Conservation (phyloP, 2,888 invertebrate species). For the Pachydiplax longipennis region DNA sequence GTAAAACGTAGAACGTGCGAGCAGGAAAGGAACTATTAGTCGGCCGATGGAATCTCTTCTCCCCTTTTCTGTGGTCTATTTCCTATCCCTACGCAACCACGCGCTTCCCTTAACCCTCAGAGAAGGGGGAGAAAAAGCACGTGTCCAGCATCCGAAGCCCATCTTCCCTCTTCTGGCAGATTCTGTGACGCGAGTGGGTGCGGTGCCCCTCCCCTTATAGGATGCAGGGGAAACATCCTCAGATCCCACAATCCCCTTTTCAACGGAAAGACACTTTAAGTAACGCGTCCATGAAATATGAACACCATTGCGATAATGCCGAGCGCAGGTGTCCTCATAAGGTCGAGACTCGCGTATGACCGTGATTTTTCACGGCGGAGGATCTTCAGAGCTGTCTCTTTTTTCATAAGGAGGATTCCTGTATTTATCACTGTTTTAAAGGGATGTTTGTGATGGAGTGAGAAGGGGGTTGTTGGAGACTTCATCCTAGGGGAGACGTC, state of each 20-base stretch:
- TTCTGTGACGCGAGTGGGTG: background rate
- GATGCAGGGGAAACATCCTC: background rate
- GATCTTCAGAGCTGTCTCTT: background rate
- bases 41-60: background rate
- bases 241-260: background rate
- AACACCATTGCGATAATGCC: background rate
- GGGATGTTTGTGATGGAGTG: no score
- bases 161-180: background rate
- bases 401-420: no score
- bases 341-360: background rate
- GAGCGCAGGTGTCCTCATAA: background rate
- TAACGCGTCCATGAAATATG: background rate
- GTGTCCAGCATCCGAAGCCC: conserved; percentile 17
- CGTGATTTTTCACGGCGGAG: background rate
- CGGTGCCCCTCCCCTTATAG: background rate
- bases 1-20: background rate
- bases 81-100: background rate
- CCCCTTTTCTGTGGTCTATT: background rate
- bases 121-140: conserved; percentile 7
- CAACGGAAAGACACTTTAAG: background rate
- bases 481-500: no score
- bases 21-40: conserved; percentile 28
- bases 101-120: background rate
- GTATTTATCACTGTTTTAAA: no score
- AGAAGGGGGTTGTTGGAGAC: no score